Conservation (phyloP, 2,888 invertebrate species). For the Athetis lepigone region DNA sequence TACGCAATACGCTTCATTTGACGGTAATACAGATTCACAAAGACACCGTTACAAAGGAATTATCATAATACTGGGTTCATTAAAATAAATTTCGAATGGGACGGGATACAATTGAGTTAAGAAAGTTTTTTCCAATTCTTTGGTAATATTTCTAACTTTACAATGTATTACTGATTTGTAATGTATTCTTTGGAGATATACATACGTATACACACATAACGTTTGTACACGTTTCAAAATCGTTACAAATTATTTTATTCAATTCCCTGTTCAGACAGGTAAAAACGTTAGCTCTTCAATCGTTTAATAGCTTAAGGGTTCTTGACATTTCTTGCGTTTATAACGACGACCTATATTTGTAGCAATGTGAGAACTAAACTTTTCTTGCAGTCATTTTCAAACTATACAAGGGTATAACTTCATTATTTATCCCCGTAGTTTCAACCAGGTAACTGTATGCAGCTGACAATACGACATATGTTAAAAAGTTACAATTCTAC, state of each 20-base stretch:
- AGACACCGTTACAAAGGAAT: constrained; percentile 39
- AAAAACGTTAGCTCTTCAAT: constrained; percentile 42
- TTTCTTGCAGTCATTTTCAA: background rate
- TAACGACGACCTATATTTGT: constrained; percentile 12
- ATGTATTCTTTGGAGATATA: constrained; percentile 6
- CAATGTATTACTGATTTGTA: constrained; percentile 1
- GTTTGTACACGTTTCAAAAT: background rate
- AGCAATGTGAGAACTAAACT: constrained; percentile 12
- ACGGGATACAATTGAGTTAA: constrained; percentile 19
- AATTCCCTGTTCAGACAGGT: constrained; percentile 16
- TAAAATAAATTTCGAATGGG: constrained; percentile 25
- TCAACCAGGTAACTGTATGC: too few relatives aligned
- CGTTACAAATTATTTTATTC: constrained; percentile 17
- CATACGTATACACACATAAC: background rate
- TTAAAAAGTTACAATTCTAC: too few relatives aligned
- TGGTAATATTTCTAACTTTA: constrained; percentile 9
- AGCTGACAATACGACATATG: too few relatives aligned
- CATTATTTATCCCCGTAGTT: too few relatives aligned
- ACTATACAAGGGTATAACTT: background rate
- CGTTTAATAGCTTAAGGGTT: constrained; percentile 30
- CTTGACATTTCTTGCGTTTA: constrained; percentile 19
- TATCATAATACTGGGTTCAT: constrained; percentile 39
- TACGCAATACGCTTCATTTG: constrained; percentile 41
- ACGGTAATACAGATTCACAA: constrained; percentile 44
- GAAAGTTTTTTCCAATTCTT: constrained; percentile 36